Evolutionary conservation across 2,888 invertebrate species (phyloP), one percentile per base, ranked within the genome.

Genomic region (Sericinus montela): DNA sequence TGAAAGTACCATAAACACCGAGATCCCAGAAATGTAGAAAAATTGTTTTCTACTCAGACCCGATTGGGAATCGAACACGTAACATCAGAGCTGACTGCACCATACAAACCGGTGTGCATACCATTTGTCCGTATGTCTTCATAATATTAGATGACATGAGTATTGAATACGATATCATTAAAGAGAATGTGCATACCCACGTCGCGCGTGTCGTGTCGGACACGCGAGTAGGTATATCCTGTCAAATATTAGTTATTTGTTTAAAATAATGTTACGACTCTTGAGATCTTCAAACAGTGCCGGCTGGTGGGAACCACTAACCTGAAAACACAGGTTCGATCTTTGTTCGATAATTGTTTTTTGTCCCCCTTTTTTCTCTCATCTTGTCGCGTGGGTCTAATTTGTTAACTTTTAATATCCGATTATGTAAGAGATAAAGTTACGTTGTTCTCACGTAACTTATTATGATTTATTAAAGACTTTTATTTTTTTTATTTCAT

Each of bases 231-330:
- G 19, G 19, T 42, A 58, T 60, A 67, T 72, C 71, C 71, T 62
- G 71, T 63, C 63, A 65, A 72, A 72, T 65, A 72, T 62, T 65
- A 55, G 62, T 53, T 67, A 51, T 70, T 69, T 66, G 65, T 62
- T 65, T 62, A 55, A 66, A 67, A 67, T 67, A 62, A 65, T 56
- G 61, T 59, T 58, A 58, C 60, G 56, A 48, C 52, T 51, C 47
- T 58, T 56, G 51, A 49, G 42, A 35, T 38, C 55, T 36, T 50
- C 50, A 50, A 50, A 50, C 50, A 42, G 50, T 15, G 45, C 50
- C 50, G 50, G 45, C 41, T 28, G 34, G 45, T 50, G 45, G 50
- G 50, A 50, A 50, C 37, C 28, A 19, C 35, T 40, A 10, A 14
- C 25, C 13, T 35, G 15, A 1, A 9, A 37, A 29, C 36, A 2